Evolutionary conservation across 92 coral and sea anemone genomes (phyloP), one percentile per base, ranked within the genome.

Genomic region (Epizoanthus stellaris): DNA sequence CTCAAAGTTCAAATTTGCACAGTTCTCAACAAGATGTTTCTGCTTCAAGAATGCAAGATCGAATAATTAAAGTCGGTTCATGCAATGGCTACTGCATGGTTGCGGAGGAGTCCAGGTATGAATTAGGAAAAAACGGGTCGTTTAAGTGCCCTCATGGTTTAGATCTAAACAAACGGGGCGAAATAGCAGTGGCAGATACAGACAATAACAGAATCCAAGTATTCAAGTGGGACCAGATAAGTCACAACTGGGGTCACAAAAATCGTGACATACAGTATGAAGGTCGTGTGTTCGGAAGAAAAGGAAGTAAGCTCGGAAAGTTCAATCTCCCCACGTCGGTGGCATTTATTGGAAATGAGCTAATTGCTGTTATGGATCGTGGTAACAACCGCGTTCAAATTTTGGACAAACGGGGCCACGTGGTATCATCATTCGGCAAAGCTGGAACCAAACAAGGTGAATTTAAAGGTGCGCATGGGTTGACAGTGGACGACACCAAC

Each of bases 361-460:
- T 42, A 42, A 71, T 71, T 5, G 76, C 76, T 45, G 76, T 71
- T 14, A 71, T 71, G 76, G 76, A 71, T 36, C 76, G 49, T 56
- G 76, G 57, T 9, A 71, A 71, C 17, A 45, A 71, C 49, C 58
- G 76, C 34, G 59, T 71, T 39, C 76, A 71, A 71, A 71, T 71
- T 6, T n/a, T 71, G 58, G 76, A 71, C 59, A 71, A 71, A n/a
- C 76, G 76, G 76, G 76, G 76, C 58, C 58, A 56, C 16, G 76
- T 71, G 45, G 76, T 71, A 45, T 42, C 45, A 53, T 30, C 76
- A 25, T 71, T 71, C 49, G 76, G 76, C 15, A 71, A 13, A 42
- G 59, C 76, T 1, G 76, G 76, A 45, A 5, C 36, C 20, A 71
- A 21, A 21, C 57, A 59, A n/a, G 58, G 76, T 43, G 76, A 71